Base-by-base conservation (phyloP, 2,888 invertebrate species). In the Catocala sponsa region DNA sequence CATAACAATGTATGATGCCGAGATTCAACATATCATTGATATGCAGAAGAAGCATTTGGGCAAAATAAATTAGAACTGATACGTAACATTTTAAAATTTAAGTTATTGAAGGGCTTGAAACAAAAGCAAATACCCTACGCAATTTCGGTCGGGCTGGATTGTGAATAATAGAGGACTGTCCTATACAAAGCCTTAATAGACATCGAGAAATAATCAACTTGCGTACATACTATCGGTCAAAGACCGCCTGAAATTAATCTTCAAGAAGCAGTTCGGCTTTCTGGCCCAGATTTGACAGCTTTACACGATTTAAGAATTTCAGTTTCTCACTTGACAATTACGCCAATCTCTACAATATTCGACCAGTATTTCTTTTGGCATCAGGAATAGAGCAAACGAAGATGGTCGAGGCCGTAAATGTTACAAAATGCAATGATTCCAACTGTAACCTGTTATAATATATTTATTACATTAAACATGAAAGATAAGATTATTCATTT, bases 231-330 rank as follows among this genome's bases (percentile, higher is more conserved):
- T 42, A 33, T 50, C 11, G 33, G 33, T 13, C 49, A 33, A 49
- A 49, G 15, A 50, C 10, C 13, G 33, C 13, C 43, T 49, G 42
- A 42, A 38, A 56, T 56, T 56, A 50, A 56, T 48, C 56, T 50
- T 12, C 12, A 50, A 56, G 49, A 49, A 35, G 43, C 35, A 11
- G 43, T 32, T 56, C 41, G 42, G 35, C 13, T 50, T 48, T 32
- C 38, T 41, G 42, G 41, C 12, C n/a, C 47, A 41, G 32, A 55
- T 48, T 55, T 48, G 13, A 25, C 41, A n/a, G 12, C 46, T 55
- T 38, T 47, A 15, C 25, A 25, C 38, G 38, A 55, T 48, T 25
- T 38, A 41, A 10, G n/a, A 52, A 42, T 32, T 11, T 44, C 4
- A 46, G 44, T 11, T 12, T n/a, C 44, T 44, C 46, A 10, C 46